Evolutionary conservation across 1,140 invertebrate genomes (phyloP).

Genomic region (Hirudo medicinalis): DNA sequence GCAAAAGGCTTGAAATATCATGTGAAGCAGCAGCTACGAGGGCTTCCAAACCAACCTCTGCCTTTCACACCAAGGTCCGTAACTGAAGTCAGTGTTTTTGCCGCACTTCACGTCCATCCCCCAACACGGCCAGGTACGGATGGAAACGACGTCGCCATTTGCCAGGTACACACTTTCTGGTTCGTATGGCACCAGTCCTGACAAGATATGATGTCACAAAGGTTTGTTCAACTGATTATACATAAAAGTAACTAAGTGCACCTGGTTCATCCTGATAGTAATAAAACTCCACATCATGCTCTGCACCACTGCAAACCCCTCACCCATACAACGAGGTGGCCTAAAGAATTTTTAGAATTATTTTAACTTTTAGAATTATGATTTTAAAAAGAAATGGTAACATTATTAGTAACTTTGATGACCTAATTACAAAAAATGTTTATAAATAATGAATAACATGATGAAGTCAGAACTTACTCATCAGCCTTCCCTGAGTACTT

Average conservation of each 20-base stretch:
- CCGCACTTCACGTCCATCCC: constrained; percentile 89
- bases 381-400: no score
- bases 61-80: constrained; percentile 93
- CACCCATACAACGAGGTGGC: constrained; percentile 89
- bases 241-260: constrained; percentile 13
- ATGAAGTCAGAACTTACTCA: constrained; percentile 45
- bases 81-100: constrained; percentile 90
- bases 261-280: constrained; percentile 92
- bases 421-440: background rate
- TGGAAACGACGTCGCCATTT: constrained; percentile 73
- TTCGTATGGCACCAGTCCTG: constrained; percentile 69
- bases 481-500: constrained; percentile 84
- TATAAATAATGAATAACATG: background rate
- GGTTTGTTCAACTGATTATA: background rate
- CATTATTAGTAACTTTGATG: background rate
- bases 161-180: constrained; percentile 76
- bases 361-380: no score
- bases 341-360: constrained; percentile 25
- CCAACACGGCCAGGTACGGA: constrained; percentile 80
- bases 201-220: constrained; percentile 3
- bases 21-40: background rate
- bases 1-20: constrained; percentile 5
- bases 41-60: constrained; percentile 50
- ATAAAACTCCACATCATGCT: constrained; percentile 82
- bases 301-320: constrained; percentile 91